A percentile compares a stretch with the other conserved stretches of the same genome.
Conservation (phyloP, 1,140 invertebrate species). For the Teleogryllus occipitalis region DNA sequence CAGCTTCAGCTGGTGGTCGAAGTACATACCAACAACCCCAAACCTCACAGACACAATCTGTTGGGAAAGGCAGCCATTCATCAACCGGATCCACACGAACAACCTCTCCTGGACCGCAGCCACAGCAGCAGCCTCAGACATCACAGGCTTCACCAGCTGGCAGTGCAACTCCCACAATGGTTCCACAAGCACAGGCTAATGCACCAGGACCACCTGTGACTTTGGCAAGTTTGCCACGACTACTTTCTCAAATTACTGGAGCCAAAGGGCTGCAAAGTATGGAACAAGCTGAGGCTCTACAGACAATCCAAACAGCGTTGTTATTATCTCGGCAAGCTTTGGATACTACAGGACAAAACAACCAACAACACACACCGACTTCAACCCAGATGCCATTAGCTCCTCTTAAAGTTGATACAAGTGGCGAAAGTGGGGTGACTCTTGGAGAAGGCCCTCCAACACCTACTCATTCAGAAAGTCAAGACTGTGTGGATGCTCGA, state of each 20-base stretch:
- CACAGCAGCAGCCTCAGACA: slow-evolving; percentile 12
- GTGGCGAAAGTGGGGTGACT: slow-evolving; percentile 34
- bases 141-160: background rate
- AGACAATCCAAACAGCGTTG: slow-evolving; percentile 51
- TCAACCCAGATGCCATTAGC: slow-evolving; percentile 11
- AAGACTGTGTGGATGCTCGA: slow-evolving; percentile 50
- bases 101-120: background rate
- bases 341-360: slow-evolving; percentile 11
- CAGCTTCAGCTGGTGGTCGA: background rate
- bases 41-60: slow-evolving; percentile 8
- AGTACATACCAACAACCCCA: slow-evolving; percentile 8
- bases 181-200: slow-evolving; percentile 32
- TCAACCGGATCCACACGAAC: background rate
- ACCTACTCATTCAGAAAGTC: slow-evolving; percentile 59
- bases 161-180: slow-evolving; percentile 12
- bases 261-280: slow-evolving; percentile 30
- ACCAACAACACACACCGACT: slow-evolving; percentile 11
- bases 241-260: slow-evolving; percentile 45
- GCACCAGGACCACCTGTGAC: slow-evolving; percentile 46
- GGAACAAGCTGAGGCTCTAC: slow-evolving; percentile 46
- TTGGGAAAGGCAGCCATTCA: background rate
- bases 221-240: slow-evolving; percentile 41
- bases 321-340: slow-evolving; percentile 39
- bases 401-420: slow-evolving; percentile 48
- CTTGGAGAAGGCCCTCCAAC: slow-evolving; percentile 53